Conservation (phyloP, 2,888 invertebrate species). For the Rhagonycha fulva region DNA sequence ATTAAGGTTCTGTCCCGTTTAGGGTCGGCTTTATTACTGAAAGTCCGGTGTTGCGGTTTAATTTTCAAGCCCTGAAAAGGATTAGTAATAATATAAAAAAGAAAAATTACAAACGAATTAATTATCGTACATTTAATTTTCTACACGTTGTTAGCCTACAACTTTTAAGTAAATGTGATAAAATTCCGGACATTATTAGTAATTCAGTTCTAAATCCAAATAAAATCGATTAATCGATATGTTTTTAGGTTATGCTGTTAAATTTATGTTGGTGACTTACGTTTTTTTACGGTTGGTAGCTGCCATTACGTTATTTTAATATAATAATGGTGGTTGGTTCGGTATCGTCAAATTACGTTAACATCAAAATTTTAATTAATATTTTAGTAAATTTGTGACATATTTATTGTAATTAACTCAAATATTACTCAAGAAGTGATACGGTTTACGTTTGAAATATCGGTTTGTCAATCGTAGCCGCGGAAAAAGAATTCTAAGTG, state of each 20-base stretch:
- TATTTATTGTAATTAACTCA: not conserved
- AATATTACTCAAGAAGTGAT: not conserved
- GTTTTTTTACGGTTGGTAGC: not conserved
- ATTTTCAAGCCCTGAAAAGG: not conserved
- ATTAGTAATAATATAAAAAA: not conserved
- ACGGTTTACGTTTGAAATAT: not conserved
- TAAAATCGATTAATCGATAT: not conserved
- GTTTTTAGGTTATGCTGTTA: not conserved
- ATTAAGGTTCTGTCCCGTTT: slow-evolving; percentile 65
- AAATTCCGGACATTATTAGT: not conserved
- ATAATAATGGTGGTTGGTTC: not conserved
- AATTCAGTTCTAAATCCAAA: not conserved
- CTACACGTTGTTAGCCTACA: not conserved
- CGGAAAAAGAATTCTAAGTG: not conserved
- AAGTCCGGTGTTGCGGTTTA: not conserved
- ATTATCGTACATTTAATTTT: not conserved
- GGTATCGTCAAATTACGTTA: not conserved
- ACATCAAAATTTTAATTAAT: not conserved
- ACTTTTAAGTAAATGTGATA: slow-evolving; percentile 1
- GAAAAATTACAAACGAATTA: not conserved
- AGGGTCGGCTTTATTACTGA: slow-evolving; percentile 12
- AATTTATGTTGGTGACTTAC: not conserved
- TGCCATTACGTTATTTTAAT: not conserved
- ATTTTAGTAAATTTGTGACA: not conserved
- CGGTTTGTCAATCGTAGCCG: not conserved